phyloP scores from a whole-genome alignment of 2,888 invertebrate species.

The Trissonchulus sp. region DNA sequence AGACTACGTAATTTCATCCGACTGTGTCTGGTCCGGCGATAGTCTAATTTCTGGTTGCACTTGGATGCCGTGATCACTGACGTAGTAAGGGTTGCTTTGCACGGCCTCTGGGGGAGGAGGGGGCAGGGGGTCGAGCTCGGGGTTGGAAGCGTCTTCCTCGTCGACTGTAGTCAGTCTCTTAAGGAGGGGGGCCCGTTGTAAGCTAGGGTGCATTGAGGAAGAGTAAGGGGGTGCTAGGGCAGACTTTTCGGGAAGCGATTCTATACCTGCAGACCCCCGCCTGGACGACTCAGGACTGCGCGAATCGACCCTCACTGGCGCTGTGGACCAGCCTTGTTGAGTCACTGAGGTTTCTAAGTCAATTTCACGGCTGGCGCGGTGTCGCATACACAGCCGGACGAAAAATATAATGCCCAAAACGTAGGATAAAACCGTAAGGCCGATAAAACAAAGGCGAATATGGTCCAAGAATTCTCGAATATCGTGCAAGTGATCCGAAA shows the following conservation, averaged over 20 bases:
- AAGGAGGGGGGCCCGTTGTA: not conserved
- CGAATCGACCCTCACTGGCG: not conserved
- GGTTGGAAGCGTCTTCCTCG: not conserved
- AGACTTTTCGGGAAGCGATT: not conserved
- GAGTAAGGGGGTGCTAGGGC: not conserved
- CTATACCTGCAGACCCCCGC: too few species aligned
- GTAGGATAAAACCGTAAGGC: constrained; percentile 20
- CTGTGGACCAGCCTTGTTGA: not conserved
- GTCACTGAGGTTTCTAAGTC: not conserved
- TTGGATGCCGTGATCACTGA: not conserved
- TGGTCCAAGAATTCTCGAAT: constrained; percentile 24
- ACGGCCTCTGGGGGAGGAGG: not conserved
- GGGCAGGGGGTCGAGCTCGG: not conserved
- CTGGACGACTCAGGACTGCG: not conserved
- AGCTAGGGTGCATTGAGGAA: not conserved
- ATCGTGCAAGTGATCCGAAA: constrained; percentile 3
- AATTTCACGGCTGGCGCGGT: not conserved
- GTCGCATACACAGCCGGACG: not conserved
- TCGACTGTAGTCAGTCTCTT: not conserved
- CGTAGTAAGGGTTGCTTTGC: not conserved
- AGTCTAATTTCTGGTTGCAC: too few species aligned
- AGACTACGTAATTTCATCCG: too few species aligned
- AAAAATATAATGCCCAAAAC: not conserved
- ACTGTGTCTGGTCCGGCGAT: too few species aligned
- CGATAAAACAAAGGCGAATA: constrained; percentile 24